Percentiles rank a stretch among this genome's conserved stretches.
Conservation (phyloP, 2,113 vertebrate species). For the Pterophyllum scalare region DNA sequence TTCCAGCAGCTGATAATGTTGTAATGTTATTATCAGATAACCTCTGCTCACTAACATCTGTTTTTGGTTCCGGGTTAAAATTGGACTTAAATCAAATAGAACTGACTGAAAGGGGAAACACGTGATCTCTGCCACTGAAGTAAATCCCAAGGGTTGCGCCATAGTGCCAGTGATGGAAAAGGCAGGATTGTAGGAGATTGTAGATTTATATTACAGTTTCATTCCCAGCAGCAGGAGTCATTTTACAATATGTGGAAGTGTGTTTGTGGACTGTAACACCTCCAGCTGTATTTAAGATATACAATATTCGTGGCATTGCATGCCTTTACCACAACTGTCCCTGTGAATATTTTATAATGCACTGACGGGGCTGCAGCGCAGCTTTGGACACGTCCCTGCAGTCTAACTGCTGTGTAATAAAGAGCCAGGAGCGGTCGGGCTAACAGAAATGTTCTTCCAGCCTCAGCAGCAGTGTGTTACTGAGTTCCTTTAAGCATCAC, state of each 20-base stretch:
- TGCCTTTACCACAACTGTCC: background rate
- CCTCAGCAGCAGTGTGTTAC: too few relatives aligned
- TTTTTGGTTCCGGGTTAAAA: too few relatives aligned
- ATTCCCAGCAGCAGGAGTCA: background rate
- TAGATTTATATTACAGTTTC: conserved; percentile 7
- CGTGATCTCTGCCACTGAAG: background rate
- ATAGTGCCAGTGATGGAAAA: background rate
- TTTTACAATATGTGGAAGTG: background rate
- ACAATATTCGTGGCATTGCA: background rate
- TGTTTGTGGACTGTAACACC: background rate
- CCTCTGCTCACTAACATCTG: background rate
- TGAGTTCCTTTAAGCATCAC: background rate
- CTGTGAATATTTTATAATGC: background rate
- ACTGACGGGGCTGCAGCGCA: background rate
- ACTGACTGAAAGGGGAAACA: background rate
- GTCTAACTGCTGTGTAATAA: background rate
- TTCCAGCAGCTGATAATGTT: conserved; percentile 1
- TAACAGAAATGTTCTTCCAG: background rate
- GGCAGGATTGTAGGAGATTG: background rate
- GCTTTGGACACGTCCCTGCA: background rate
- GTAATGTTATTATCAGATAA: background rate
- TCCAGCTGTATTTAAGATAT: background rate
- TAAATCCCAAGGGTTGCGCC: background rate
- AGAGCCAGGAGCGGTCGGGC: background rate
- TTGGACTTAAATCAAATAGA: background rate